Conservation (phyloP, 2,113 vertebrate species). For the Alouatta palliata region DNA sequence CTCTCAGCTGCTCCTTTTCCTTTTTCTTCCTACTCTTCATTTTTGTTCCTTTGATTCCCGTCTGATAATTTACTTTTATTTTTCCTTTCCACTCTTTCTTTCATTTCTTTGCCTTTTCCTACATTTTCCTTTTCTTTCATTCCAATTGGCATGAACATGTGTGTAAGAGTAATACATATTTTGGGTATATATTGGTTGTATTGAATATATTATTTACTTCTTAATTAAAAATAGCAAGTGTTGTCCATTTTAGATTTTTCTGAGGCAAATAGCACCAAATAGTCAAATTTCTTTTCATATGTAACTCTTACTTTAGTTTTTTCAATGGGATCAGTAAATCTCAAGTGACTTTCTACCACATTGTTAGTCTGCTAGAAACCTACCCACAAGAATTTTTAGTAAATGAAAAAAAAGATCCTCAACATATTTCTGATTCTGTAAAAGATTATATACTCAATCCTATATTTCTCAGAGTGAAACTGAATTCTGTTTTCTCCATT, state of each 20-base stretch:
- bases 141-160: neutral
- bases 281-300: conserved; percentile 15
- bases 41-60: neutral
- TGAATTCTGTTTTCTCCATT: conserved; percentile 19
- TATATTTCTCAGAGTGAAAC: neutral
- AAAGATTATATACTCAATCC: conserved; percentile 2
- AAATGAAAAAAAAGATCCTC: conserved; percentile 22
- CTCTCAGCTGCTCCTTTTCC: neutral
- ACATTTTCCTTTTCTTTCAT: neutral
- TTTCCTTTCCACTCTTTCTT: neutral
- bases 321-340: conserved; percentile 31
- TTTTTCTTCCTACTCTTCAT: neutral
- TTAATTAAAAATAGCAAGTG: conserved; percentile 39
- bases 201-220: neutral
- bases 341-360: neutral
- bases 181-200: neutral
- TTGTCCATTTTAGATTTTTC: conserved; percentile 54
- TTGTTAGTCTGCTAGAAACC: neutral
- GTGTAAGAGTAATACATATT: neutral
- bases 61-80: neutral
- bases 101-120: neutral
- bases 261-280: neutral
- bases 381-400: conserved; percentile 23
- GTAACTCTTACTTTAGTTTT: neutral
- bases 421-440: conserved; percentile 20